Conservation (phyloP, 2,797 vertebrate species). For the Apogon talboti region DNA sequence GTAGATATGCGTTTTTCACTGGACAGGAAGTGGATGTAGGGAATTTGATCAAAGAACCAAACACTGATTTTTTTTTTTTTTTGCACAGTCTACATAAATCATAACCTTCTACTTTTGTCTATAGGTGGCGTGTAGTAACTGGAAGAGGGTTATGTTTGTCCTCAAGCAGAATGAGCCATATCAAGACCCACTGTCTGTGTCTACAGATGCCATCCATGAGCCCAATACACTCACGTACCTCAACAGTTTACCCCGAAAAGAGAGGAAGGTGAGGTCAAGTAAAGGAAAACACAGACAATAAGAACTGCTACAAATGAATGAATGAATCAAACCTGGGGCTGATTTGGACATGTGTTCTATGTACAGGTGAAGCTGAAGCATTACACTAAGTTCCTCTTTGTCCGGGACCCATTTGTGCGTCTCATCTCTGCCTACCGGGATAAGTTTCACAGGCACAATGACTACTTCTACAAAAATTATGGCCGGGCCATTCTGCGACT, state of each 20-base stretch:
- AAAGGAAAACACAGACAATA: too few species aligned
- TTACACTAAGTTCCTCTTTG: constrained; percentile 94
- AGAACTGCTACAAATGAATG: too few species aligned
- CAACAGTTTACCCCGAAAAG: constrained; percentile 58
- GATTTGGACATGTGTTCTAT: not conserved
- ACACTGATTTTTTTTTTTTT: too few species aligned
- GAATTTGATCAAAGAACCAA: too few species aligned
- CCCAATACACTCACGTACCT: constrained; percentile 79
- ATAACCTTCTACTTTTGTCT: not conserved
- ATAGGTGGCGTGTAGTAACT: constrained; percentile 91
- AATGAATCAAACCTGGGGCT: too few species aligned
- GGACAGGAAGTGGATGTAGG: too few species aligned
- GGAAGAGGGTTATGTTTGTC: constrained; percentile 92
- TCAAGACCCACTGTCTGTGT: constrained; percentile 84
- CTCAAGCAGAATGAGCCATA: constrained; percentile 89
- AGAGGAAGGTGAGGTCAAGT: constrained; percentile 84
- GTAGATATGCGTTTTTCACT: too few species aligned
- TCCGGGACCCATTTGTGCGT: constrained; percentile 92
- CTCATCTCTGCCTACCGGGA: constrained; percentile 93
- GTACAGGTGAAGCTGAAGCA: constrained; percentile 85
- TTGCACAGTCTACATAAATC: too few species aligned
- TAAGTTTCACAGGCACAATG: constrained; percentile 87
- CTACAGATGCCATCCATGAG: constrained; percentile 81
- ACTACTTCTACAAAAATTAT: constrained; percentile 86
- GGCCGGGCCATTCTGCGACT: constrained; percentile 84